phyloP scores from a whole-genome alignment of 2,113 vertebrate genomes.

The Cichladusa arquata region DNA sequence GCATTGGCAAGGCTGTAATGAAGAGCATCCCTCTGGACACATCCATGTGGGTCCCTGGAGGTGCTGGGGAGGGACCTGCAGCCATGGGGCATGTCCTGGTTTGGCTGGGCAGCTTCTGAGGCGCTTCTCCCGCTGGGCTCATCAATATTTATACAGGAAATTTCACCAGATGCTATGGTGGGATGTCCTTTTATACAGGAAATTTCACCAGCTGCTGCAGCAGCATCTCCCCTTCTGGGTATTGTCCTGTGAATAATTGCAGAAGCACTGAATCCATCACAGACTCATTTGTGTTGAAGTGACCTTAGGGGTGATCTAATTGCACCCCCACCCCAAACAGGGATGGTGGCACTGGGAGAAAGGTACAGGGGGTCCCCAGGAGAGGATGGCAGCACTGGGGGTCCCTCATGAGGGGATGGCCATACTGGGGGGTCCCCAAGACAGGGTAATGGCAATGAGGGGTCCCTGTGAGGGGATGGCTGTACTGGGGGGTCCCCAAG shows the following conservation, averaged over 20 bases:
- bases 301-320: too few species aligned
- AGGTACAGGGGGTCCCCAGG: too few species aligned
- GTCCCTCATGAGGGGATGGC: too few species aligned
- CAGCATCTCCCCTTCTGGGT: not conserved
- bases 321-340: too few species aligned
- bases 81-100: accelerated
- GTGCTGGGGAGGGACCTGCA: not conserved
- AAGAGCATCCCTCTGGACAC: not conserved
- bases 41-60: accelerated
- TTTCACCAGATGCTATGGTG: not conserved
- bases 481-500: accelerated
- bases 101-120: not conserved
- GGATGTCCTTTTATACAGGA: not conserved
- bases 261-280: not conserved
- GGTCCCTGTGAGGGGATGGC: accelerated
- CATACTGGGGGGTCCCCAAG: too few species aligned
- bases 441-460: too few species aligned
- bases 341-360: not conserved
- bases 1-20: not conserved
- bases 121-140: not conserved
- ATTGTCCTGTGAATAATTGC: not conserved
- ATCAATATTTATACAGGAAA: not conserved
- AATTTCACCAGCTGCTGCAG: not conserved
- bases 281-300: not conserved
- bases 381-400: too few species aligned